Base-by-base conservation (phyloP, 64 coral and sea anemone genomes). In the Porites australiensis region DNA sequence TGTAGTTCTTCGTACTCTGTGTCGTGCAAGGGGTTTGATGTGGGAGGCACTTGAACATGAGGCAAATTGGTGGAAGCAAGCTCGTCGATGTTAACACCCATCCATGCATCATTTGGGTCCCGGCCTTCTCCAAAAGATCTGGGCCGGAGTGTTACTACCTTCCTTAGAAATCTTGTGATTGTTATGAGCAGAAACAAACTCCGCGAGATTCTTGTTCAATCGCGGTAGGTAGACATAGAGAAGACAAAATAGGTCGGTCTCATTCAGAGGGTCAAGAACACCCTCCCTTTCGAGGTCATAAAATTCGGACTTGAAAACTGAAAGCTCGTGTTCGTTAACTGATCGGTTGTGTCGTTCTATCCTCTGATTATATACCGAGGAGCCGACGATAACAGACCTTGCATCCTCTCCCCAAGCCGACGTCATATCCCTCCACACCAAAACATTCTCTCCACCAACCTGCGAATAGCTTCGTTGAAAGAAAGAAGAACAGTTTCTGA, bases 251-350 rank as follows among this genome's bases (percentile, higher is more conserved):
- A 88, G 21, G 43, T 88, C 85, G 0, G 86, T 88, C 10, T 93
- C 77, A 82, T 93, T 88, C 18, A 70, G 14, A 80, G 84, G 51
- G 58, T 88, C 85, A 48, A 82, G 85, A 60, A 88, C 15, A 22
- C 85, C 92, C 48, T 93, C 63, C n/a, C 20, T 23, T 43, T 93
- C 91, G 0, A 93, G 64, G 19, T 93, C 55, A 79, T 93, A 88
- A 79, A 79, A 88, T 63, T 93, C 74, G 6, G 4, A 52, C 50
- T 78, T 78, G 44, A 90, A 79, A 22, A 67, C 74, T 68, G 60
- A 79, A 8, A 68, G 22, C 0, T 69, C 73, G 16, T 93, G 83
- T 44, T 88, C 75, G 66, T 88, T 88, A 22, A 69, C 47, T 45
- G 76, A 58, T 52, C 83, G n/a, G 66, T 93, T 93, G 22, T 82